Base-by-base conservation (phyloP, 2,888 invertebrate species). In the Alloscopus bannaensis region DNA sequence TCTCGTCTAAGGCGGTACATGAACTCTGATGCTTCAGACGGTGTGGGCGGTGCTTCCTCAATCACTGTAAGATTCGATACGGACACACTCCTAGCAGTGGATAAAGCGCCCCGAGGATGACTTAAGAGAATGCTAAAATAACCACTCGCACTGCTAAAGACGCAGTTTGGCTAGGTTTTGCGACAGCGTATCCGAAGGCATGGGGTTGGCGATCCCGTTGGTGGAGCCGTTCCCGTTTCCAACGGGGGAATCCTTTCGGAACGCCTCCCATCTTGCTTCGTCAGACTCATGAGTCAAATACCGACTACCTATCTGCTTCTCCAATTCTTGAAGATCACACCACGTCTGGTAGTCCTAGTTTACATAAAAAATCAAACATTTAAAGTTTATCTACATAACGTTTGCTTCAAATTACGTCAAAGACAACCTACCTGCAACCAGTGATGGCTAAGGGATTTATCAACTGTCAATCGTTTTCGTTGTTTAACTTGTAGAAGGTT, bases 401-500 rank as follows among this genome's bases (percentile, higher is more conserved):
- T n/a, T 59, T 59, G 11, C 26, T 20, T 3, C 57, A n/a, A n/a
- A n/a, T 36, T 6, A 36, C 13, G 36, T 36, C 36, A 13, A 6
- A 8, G 36, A 36, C 36, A 29, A 16, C 3, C 64, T 88, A 93
- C 97, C 92, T 99, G 98, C 85, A 99, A 92, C 98, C 99, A 99
- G 85, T 94, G 92, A 89, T 99, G 99, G 86, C 93, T 92, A 83
- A 98, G 91, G 77, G 98, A 96, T 90, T 99, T 99, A 90, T 98
- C 98, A 72, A 98, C 98, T 0, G 97, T 96, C 87, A 93, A 96
- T 26, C 98, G 92, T 89, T 98, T 98, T 87, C 97, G 92, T 88
- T 96, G 95, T 89, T 97, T 96, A 84, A 96, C 99, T 94, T 99
- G 98, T 81, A 99, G 92, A 87, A 99, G 91, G 90, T 98, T 98